Percentiles rank a stretch among this genome's conserved stretches.
Conservation (phyloP, 2,113 vertebrate species). For the Actinemys pallida region DNA sequence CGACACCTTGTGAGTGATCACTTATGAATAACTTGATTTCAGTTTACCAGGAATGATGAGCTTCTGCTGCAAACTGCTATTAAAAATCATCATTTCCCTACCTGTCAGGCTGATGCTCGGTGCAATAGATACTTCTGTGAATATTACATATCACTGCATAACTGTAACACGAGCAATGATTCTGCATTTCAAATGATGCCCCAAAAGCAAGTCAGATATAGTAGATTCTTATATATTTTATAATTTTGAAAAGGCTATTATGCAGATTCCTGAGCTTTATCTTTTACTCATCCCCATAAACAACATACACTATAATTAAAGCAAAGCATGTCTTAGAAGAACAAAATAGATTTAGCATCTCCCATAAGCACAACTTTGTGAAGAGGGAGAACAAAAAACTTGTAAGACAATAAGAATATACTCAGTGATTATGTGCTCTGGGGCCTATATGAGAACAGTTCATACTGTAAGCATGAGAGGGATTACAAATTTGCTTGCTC, state of each 20-base stretch:
- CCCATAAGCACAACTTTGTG: slow-evolving; percentile 39
- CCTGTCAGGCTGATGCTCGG: neutral
- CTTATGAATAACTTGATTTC: neutral
- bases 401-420: slow-evolving; percentile 22
- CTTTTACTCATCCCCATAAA: neutral
- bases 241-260: slow-evolving; percentile 33
- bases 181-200: slow-evolving; percentile 2
- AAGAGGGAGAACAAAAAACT: neutral
- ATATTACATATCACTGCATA: neutral
- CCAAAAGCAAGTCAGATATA: neutral
- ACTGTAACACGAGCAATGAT: neutral
- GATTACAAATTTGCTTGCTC: slow-evolving; percentile 65
- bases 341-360: slow-evolving; percentile 20
- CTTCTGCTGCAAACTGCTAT: neutral
- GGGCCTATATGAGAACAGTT: neutral
- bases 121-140: fast-evolving
- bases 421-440: slow-evolving; percentile 51
- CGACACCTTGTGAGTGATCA: neutral
- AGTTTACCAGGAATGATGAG: neutral
- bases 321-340: neutral
- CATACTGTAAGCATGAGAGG: neutral
- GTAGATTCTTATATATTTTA: neutral
- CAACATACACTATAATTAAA: slow-evolving; percentile 39
- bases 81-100: neutral
- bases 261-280: neutral